Evolutionary conservation across 2,797 vertebrate genomes (phyloP), one percentile per base, ranked within the genome.

Genomic region (Epinephelus awoara): DNA sequence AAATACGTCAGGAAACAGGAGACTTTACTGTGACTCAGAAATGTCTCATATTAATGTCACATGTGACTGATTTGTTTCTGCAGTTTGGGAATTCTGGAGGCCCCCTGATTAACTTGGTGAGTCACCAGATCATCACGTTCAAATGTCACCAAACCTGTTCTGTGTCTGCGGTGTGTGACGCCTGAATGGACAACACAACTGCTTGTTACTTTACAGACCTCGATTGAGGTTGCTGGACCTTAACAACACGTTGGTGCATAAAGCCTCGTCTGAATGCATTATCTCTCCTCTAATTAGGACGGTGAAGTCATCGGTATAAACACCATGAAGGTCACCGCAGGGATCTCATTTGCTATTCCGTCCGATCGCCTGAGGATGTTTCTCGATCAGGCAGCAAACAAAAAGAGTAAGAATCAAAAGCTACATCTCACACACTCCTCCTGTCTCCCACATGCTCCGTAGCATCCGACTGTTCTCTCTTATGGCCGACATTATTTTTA

Each of bases 31-130:
- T 72, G 56, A 78, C 49, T 68, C 54, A 27, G 52, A 64, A 11
- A 0, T 55, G 17, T 57, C 23, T 68, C n/a, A n/a, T 38, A 3
- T 25, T 58, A 19, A 75, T 1, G 13, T 83, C 51, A 73, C 8
- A 1, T 42, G 14, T 72, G 23, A 72, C 70, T 75, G 1, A 11
- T 85, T 76, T 88, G 8, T 88, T 42, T 77, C 93, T 79, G 52
- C 94, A 99, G 98, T 98, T 98, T 92, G 98, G 98, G 84, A 98
- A 99, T 90, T 99, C 98, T 25, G 98, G 98, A 79, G 98, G 98
- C 1, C 98, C 98, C 23, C 94, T 99, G 0, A 97, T 99, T 80
- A 99, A 99, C 90, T 80, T 99, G 96, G 98, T 99, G 88, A 97
- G 97, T 96, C 68, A 47, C 27, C 14, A 1, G 3, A 13, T 72